Evolutionary conservation across 1,140 invertebrate genomes (phyloP), one percentile per base, ranked within the genome.

Genomic region (Ptiloglossa arizonensis): DNA sequence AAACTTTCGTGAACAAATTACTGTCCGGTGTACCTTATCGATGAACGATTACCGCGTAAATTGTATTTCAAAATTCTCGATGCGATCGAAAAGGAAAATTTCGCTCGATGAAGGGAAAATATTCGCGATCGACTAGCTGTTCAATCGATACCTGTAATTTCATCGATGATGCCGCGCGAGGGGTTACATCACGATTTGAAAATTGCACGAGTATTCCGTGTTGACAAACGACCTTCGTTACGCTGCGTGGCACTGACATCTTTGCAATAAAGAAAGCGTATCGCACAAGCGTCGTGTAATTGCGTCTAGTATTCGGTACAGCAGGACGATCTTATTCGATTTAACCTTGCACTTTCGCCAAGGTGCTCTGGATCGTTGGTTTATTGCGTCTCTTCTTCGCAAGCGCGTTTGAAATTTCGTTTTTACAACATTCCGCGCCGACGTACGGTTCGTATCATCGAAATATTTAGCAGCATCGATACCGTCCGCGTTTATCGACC

Each of bases 161-260:
- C 13, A 19, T 38, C 32, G 67, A 70, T 62, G 52, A 41, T 11
- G 13, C 5, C 11, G 17, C 27, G 41, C 11, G 22, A 15, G 19
- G 29, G 8, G 32, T 73, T 73, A 69, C 66, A 27, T 35, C 29
- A 59, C 13, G 50, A 32, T 60, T 54, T 44, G 62, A 29, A 82
- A 83, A 82, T 79, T 59, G 27, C 35, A 24, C 57, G 59, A 70
- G 82, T 32, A 13, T 22, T 54, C 46, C 63, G 44, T 19, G 59
- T 70, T 74, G 63, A 82, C 71, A 79, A 67, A 66, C 71, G 82
- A 71, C 82, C 82, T 84, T 84, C 79, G 79, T 83, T 83, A 71
- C 80, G 64, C 35, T 44, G 59, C 56, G 54, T 72, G 66, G 38
- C 67, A 80, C 44, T 80, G 71, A 67, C 77, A 83, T 83, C 77